Conservation (phyloP, 2,888 invertebrate species). For the Holacanthella duospinosa region DNA sequence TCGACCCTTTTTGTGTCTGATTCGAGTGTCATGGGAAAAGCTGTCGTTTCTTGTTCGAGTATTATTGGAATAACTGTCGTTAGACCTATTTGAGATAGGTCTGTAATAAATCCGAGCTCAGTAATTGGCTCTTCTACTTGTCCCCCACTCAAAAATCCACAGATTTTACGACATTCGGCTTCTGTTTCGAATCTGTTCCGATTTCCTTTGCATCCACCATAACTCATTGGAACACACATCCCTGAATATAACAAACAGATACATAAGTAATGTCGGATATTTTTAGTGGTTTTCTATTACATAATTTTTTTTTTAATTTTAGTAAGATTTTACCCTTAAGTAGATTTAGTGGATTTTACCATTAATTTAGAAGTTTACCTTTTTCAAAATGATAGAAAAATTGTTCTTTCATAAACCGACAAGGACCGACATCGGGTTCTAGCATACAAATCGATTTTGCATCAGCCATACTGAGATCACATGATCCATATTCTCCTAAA, state of each 20-base stretch:
- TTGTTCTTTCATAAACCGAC: conserved; percentile 45
- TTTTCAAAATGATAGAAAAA: conserved; percentile 46
- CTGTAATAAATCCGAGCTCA: no score
- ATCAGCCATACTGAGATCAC: conserved; percentile 59
- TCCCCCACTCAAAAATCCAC: conserved; percentile 28
- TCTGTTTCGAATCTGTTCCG: conserved; percentile 44
- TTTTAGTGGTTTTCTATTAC: no score
- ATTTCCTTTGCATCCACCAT: conserved; percentile 51
- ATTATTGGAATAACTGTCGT: no score
- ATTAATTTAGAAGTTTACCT: conserved; percentile 24
- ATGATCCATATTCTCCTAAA: conserved; percentile 49
- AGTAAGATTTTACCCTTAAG: not conserved
- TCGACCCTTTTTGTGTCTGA: no score
- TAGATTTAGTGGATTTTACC: not conserved
- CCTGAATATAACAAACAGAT: conserved; percentile 46
- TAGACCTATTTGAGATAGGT: no score
- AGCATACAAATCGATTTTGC: conserved; percentile 52
- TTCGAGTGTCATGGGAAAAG: no score
- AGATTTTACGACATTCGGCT: conserved; percentile 40
- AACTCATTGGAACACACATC: conserved; percentile 47
- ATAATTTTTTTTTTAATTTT: not conserved
- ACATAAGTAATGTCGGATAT: conserved; percentile 38
- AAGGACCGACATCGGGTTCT: conserved; percentile 46
- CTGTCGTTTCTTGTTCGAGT: no score
- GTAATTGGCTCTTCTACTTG: no score